These are phyloP conservation scores for Phyllotreta striolata DNA, from an alignment of 2,888 invertebrate species.

Conservation along the genomic window DNA sequence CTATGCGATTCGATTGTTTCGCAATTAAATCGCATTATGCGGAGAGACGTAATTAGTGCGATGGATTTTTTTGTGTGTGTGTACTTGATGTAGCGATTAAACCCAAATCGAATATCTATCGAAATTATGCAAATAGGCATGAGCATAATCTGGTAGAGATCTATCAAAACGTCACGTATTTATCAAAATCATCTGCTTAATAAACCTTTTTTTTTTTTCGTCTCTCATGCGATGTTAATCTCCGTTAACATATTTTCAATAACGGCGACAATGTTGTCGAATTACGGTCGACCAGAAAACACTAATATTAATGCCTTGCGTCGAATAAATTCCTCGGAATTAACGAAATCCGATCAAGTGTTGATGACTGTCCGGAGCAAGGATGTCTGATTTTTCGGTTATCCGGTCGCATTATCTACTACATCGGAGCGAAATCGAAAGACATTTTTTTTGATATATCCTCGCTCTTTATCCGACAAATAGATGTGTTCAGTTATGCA, in stretches of 20 bases:
- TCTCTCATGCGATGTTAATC: slow-evolving; percentile 10
- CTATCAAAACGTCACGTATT: slow-evolving; percentile 20
- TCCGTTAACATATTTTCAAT: slow-evolving; percentile 19
- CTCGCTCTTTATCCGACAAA: too few relatives aligned
- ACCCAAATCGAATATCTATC: slow-evolving; percentile 1
- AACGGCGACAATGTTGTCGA: slow-evolving; percentile 19
- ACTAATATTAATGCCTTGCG: slow-evolving; percentile 14
- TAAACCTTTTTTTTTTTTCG: slow-evolving; percentile 3
- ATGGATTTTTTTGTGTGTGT: too few relatives aligned
- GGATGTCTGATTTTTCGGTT: too few relatives aligned
- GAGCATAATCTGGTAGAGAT: slow-evolving; percentile 12
- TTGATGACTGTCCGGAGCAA: slow-evolving; percentile 1
- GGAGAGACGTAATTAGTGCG: too few relatives aligned
- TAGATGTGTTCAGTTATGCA: too few relatives aligned
- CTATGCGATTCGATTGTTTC: neutral
- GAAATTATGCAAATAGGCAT: slow-evolving; percentile 16
- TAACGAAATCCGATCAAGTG: slow-evolving; percentile 20
- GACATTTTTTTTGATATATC: too few relatives aligned
- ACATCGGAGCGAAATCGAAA: too few relatives aligned
- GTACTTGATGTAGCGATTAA: too few relatives aligned
- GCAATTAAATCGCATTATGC: neutral
- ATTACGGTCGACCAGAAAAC: slow-evolving; percentile 16
- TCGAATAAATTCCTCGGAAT: slow-evolving; percentile 18
- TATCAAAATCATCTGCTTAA: slow-evolving; percentile 16
- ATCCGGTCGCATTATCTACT: too few relatives aligned